A percentile compares a stretch with the other conserved stretches of the same genome.
These are phyloP conservation scores for Araneus ventricosus DNA, from an alignment of 1,140 invertebrate genomes.

Conservation along the genomic window DNA sequence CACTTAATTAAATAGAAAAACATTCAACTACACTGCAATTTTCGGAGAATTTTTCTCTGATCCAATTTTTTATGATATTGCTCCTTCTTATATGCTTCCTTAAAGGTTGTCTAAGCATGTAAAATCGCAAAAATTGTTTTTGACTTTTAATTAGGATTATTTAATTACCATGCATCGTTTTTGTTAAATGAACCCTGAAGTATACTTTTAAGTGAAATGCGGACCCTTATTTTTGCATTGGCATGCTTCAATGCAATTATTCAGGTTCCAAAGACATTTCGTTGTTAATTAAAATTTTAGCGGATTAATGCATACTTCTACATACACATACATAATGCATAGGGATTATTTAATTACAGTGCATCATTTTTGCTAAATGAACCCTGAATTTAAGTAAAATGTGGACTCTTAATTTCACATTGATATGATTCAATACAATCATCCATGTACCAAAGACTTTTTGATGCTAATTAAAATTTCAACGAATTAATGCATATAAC, in stretches of 20 bases:
- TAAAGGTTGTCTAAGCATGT: background rate
- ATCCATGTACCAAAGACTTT: too few species aligned
- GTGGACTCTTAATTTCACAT: too few species aligned
- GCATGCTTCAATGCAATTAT: too few species aligned
- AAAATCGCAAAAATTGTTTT: background rate
- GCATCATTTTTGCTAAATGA: background rate
- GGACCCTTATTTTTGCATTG: background rate
- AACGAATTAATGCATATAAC: too few species aligned
- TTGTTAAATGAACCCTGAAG: background rate
- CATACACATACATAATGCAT: background rate
- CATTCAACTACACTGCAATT: background rate
- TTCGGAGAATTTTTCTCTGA: background rate
- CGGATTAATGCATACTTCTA: too few species aligned
- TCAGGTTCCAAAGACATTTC: too few species aligned
- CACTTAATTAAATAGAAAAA: conserved; percentile 51
- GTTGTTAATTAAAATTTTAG: too few species aligned
- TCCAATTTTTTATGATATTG: conserved; percentile 2
- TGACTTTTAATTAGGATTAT: background rate
- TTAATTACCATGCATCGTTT: background rate
- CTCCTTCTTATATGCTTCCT: background rate
- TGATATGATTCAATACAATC: too few species aligned
- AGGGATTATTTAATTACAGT: background rate
- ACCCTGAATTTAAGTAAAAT: background rate
- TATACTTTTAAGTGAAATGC: too few species aligned
- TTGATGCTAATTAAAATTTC: too few species aligned